Percentiles rank a stretch among this genome's conserved stretches.
These are phyloP conservation scores for Leptoteleia sp. DNA, from an alignment of 1,140 invertebrate species.

Conservation along the genomic window DNA sequence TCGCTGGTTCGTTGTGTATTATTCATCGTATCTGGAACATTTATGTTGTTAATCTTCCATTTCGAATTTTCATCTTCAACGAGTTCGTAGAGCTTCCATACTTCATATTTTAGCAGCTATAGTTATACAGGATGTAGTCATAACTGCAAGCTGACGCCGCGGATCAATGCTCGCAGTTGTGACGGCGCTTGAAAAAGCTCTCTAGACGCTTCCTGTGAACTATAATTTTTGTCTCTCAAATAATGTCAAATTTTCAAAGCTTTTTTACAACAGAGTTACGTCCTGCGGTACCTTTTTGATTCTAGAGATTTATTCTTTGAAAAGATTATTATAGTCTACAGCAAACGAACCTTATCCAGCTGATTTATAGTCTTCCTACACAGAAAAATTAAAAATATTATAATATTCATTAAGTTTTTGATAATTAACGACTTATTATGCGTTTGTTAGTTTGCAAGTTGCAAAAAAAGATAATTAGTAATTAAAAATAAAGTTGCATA, in stretches of 20 bases:
- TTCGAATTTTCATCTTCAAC: slow-evolving; percentile 62
- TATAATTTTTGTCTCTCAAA: slow-evolving; percentile 36
- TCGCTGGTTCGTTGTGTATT: slow-evolving; percentile 23
- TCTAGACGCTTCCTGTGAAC: slow-evolving; percentile 20
- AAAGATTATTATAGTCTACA: too few species aligned
- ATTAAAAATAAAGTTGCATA: too few species aligned
- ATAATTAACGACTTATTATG: too few species aligned
- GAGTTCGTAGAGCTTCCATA: slow-evolving; percentile 46
- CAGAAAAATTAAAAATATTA: too few species aligned
- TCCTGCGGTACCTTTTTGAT: too few species aligned
- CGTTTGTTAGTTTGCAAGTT: too few species aligned
- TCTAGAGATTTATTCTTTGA: too few species aligned
- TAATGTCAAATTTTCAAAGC: slow-evolving; percentile 8
- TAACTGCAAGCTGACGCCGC: slow-evolving; percentile 80
- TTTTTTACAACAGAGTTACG: too few species aligned
- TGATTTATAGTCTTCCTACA: too few species aligned
- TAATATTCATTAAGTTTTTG: too few species aligned
- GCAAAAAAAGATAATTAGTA: too few species aligned
- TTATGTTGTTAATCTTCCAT: slow-evolving; percentile 55
- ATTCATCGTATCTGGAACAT: slow-evolving; percentile 30
- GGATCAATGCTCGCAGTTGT: slow-evolving; percentile 77
- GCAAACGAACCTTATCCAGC: too few species aligned
- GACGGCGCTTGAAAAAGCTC: slow-evolving; percentile 71
- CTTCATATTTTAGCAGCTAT: slow-evolving; percentile 61
- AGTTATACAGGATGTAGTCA: slow-evolving; percentile 67